Conservation (phyloP, 2,888 invertebrate species). For the Monoplex corrugatus region DNA sequence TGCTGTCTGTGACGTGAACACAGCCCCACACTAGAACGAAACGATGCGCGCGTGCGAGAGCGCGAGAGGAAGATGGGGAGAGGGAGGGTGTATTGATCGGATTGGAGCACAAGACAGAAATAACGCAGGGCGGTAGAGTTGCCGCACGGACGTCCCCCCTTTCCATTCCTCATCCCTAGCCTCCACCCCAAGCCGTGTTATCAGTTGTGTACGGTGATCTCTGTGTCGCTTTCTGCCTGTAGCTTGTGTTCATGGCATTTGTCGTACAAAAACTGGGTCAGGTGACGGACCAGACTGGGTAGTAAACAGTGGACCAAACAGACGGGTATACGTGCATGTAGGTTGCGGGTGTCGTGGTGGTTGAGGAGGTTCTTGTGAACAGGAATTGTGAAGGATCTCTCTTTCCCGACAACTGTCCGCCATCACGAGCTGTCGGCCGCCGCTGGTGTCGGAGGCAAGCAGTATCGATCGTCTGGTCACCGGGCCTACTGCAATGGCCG, state of each 20-base stretch:
- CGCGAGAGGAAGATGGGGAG: conserved; percentile 31
- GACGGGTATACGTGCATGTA: not conserved
- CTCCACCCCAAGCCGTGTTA: conserved; percentile 16
- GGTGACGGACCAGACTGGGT: not conserved
- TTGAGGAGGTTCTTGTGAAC: not conserved
- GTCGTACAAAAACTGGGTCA: conserved; percentile 25
- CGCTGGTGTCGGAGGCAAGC: not conserved
- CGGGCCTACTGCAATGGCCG: conserved; percentile 4
- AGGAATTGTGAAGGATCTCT: not conserved
- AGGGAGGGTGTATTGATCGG: conserved; percentile 38
- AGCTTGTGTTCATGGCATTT: not conserved
- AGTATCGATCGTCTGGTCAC: conserved; percentile 31
- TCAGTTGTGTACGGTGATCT: conserved; percentile 10
- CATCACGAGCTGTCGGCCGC: not conserved
- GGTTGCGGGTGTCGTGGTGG: not conserved
- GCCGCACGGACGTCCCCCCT: conserved; percentile 22
- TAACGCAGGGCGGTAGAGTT: conserved; percentile 43
- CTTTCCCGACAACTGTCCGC: conserved; percentile 10
- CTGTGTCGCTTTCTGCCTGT: conserved; percentile 3
- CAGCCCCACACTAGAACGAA: conserved; percentile 65
- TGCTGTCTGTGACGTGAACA: conserved; percentile 75
- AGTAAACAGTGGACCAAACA: too few relatives aligned
- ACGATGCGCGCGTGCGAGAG: conserved; percentile 25
- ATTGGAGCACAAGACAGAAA: conserved; percentile 33
- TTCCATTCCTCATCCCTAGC: not conserved